phyloP scores from a whole-genome alignment of 1,140 invertebrate genomes.

The Drosophila hydei region DNA sequence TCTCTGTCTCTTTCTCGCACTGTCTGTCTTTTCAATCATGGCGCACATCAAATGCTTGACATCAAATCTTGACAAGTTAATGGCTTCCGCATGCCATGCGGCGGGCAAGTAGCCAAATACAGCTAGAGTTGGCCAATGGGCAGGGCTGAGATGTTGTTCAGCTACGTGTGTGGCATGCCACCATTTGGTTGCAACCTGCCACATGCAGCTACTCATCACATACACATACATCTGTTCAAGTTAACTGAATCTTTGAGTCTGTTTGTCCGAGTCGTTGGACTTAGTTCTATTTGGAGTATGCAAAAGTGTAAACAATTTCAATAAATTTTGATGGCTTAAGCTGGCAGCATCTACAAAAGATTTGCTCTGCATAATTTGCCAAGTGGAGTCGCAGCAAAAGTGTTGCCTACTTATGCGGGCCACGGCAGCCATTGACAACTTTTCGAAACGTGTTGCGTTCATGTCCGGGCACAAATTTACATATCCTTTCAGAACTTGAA shows the following conservation, averaged over 20 bases:
- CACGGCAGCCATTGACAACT: neutral
- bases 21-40: slow-evolving; percentile 59
- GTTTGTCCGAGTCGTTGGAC: too few species aligned
- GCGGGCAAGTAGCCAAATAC: slow-evolving; percentile 16
- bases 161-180: neutral
- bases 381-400: neutral
- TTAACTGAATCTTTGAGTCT: too few species aligned
- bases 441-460: neutral
- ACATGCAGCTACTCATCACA: neutral
- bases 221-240: too few species aligned
- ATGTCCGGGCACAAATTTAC: slow-evolving; percentile 10
- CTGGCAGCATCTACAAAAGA: too few species aligned
- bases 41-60: slow-evolving; percentile 68
- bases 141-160: neutral
- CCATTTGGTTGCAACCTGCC: neutral
- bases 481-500: slow-evolving; percentile 21
- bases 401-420: slow-evolving; percentile 10
- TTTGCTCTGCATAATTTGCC: neutral
- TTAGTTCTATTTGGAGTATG: too few species aligned
- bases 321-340: too few species aligned
- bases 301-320: neutral
- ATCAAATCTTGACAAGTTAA: slow-evolving; percentile 72
- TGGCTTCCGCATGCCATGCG: slow-evolving; percentile 51
- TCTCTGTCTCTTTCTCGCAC: neutral
- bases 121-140: neutral